phyloP scores from a whole-genome alignment of 1,140 invertebrate genomes.

The Oppia nitens region DNA sequence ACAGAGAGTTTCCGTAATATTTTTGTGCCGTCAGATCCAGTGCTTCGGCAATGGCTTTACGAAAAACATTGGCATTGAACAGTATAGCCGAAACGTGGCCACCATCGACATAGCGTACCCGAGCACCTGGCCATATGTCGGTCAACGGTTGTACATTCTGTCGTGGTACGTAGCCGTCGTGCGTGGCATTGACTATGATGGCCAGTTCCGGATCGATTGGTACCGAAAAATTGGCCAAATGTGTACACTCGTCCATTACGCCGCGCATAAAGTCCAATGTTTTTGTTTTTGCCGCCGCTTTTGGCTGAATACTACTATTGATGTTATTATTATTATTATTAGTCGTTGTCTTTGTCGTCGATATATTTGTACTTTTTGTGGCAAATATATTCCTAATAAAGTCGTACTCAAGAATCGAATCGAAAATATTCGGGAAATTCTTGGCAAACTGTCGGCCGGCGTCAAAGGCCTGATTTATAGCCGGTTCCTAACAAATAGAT shows the following conservation, averaged over 20 bases:
- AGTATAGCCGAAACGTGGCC: slow-evolving; percentile 83
- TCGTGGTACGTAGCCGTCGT: slow-evolving; percentile 82
- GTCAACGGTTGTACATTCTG: slow-evolving; percentile 58
- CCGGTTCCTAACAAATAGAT: not conserved
- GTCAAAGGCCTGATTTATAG: slow-evolving; percentile 22
- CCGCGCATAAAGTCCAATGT: slow-evolving; percentile 87
- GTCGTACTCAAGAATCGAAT: not conserved
- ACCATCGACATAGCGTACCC: slow-evolving; percentile 65
- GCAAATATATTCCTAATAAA: slow-evolving; percentile 19
- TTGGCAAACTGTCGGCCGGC: slow-evolving; percentile 64
- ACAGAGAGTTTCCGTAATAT: not conserved
- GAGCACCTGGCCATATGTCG: slow-evolving; percentile 77
- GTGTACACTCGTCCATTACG: slow-evolving; percentile 97
- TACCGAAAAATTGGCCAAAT: slow-evolving; percentile 71
- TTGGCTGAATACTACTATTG: not conserved
- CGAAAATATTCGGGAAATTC: slow-evolving; percentile 26
- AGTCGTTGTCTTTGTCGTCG: not conserved
- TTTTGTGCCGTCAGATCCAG: not conserved
- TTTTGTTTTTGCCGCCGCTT: slow-evolving; percentile 29
- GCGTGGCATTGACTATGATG: slow-evolving; percentile 30
- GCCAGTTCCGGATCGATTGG: slow-evolving; percentile 24
- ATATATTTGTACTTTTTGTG: slow-evolving; percentile 10
- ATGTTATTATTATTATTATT: too few relatives aligned
- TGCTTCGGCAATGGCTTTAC: not conserved
- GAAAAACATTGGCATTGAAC: slow-evolving; percentile 61